phyloP scores from a whole-genome alignment of 2,113 vertebrate species.

The Peromyscus polionotus region DNA sequence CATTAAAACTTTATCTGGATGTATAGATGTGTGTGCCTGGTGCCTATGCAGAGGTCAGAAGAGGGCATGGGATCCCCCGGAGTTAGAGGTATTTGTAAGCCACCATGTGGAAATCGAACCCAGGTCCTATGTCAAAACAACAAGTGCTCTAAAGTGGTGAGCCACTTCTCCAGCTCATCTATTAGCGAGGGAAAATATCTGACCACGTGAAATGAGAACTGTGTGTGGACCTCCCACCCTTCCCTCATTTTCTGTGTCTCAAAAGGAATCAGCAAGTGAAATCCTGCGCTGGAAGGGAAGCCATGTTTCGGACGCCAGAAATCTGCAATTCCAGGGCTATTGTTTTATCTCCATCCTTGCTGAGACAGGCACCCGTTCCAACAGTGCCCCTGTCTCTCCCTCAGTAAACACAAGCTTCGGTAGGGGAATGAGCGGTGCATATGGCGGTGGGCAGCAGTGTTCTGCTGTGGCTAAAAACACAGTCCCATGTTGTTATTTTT shows the following conservation, averaged over 20 bases:
- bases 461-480: neutral
- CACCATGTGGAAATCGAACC: neutral
- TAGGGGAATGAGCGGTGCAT: neutral
- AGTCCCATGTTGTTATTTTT: constrained; percentile 49
- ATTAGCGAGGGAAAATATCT: neutral
- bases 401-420: neutral
- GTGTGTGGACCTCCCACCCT: neutral
- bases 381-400: neutral
- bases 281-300: neutral
- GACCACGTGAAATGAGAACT: neutral
- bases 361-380: neutral
- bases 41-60: neutral
- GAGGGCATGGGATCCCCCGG: neutral
- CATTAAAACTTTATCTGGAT: neutral
- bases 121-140: no score
- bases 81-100: neutral
- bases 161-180: neutral
- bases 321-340: neutral
- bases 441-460: constrained; percentile 29
- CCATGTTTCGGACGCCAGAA: neutral
- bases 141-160: neutral
- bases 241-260: neutral
- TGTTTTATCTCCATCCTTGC: neutral
- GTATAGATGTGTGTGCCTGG: neutral
- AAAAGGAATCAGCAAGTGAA: neutral